These are phyloP conservation scores for Thamnophis sirtalis DNA, from an alignment of 2,113 vertebrate genomes.

Conservation along the genomic window DNA sequence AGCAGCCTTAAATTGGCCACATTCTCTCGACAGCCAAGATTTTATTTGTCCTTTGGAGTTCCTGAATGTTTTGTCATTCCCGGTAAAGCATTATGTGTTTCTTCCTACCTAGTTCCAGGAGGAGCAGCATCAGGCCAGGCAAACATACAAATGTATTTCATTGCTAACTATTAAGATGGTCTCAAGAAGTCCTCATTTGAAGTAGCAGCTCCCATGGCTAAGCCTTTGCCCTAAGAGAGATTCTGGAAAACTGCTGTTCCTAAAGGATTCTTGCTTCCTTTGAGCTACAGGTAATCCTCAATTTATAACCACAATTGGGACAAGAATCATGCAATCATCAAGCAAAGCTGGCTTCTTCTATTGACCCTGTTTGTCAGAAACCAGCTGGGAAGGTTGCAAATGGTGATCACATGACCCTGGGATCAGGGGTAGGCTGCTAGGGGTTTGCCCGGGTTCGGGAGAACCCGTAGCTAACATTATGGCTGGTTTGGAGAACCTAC, in stretches of 20 bases:
- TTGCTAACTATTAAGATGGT: neutral
- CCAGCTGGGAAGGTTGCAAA: neutral
- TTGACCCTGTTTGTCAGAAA: too few relatives aligned
- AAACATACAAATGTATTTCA: neutral
- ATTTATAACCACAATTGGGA: too few relatives aligned
- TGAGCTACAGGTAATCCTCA: neutral
- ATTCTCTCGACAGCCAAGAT: neutral
- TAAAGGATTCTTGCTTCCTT: neutral
- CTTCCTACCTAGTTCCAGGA: neutral
- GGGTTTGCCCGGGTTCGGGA: too few relatives aligned
- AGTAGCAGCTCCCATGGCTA: neutral
- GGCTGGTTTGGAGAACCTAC: too few relatives aligned
- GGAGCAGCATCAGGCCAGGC: neutral
- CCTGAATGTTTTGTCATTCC: neutral
- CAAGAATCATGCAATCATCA: too few relatives aligned
- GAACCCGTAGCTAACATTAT: too few relatives aligned
- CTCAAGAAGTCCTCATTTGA: neutral
- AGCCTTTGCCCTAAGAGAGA: neutral
- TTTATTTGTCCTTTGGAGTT: neutral
- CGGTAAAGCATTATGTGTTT: neutral
- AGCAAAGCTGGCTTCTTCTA: too few relatives aligned
- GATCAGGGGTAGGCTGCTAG: neutral
- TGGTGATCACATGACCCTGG: neutral
- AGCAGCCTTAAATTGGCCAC: neutral
- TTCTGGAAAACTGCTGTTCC: neutral